A percentile compares a stretch with the other conserved stretches of the same genome.
phyloP scores from a whole-genome alignment of 2,888 invertebrate species.

The Conops quadrifasciatus region DNA sequence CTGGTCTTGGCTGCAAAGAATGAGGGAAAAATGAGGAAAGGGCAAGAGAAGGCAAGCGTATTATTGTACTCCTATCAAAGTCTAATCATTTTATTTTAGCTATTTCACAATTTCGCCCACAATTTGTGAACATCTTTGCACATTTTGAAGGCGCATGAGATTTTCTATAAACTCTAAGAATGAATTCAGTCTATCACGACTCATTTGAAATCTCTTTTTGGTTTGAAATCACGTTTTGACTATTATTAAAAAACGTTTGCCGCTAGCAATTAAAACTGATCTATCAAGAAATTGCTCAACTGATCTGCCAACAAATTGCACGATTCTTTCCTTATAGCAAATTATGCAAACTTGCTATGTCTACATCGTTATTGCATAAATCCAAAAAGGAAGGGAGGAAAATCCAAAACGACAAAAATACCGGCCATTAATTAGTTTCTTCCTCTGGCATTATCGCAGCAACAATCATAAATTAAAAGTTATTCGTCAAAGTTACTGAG shows the following conservation, averaged over 20 bases:
- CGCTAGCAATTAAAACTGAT: conserved; percentile 9
- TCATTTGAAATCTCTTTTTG: too few species aligned
- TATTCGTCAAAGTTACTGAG: too few species aligned
- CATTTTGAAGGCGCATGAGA: too few species aligned
- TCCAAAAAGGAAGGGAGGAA: not conserved
- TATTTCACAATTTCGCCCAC: too few species aligned
- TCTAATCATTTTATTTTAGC: too few species aligned
- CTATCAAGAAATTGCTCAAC: conserved; percentile 11
- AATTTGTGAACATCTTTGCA: too few species aligned
- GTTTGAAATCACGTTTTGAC: not conserved
- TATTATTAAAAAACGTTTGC: not conserved
- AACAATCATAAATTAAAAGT: not conserved
- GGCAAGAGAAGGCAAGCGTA: too few species aligned
- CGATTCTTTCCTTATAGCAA: not conserved
- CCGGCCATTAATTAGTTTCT: not conserved
- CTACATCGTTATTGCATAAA: conserved; percentile 8
- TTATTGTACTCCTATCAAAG: too few species aligned
- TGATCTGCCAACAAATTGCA: conserved; percentile 21
- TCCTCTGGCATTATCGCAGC: not conserved
- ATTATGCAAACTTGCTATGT: not conserved
- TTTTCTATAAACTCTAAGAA: too few species aligned
- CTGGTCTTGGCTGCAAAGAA: conserved; percentile 58
- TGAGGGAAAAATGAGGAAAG: not conserved
- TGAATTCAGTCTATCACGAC: too few species aligned
- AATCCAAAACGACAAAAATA: not conserved